phyloP scores from a whole-genome alignment of 2,888 invertebrate genomes.

The Aproaerema taeniolella region DNA sequence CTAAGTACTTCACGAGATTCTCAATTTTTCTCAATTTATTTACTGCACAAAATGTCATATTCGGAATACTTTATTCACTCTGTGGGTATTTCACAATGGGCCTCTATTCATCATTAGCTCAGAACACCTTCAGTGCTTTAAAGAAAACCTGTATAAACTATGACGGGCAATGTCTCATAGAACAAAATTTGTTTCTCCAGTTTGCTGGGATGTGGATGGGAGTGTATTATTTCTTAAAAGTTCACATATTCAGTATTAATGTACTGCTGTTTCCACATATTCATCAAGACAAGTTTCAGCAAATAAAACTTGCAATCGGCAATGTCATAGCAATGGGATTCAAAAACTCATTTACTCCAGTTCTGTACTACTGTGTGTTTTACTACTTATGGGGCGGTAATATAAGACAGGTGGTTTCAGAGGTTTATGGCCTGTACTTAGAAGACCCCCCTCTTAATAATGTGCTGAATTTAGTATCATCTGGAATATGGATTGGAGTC shows the following conservation, averaged over 20 bases:
- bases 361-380: slow-evolving; percentile 76
- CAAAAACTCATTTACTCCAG: slow-evolving; percentile 78
- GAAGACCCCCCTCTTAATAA: slow-evolving; percentile 72
- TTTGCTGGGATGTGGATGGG: slow-evolving; percentile 84
- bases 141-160: slow-evolving; percentile 61
- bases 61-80: slow-evolving; percentile 76
- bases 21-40: slow-evolving; percentile 80
- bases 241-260: slow-evolving; percentile 72
- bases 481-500: slow-evolving; percentile 77
- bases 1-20: slow-evolving; percentile 82
- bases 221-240: slow-evolving; percentile 73
- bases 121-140: slow-evolving; percentile 74
- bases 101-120: slow-evolving; percentile 81
- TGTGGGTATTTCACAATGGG: slow-evolving; percentile 83
- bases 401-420: slow-evolving; percentile 67
- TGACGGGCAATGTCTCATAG: slow-evolving; percentile 78
- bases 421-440: slow-evolving; percentile 71
- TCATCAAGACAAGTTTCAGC: slow-evolving; percentile 82
- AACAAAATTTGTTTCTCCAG: slow-evolving; percentile 82
- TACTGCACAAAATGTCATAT: slow-evolving; percentile 76
- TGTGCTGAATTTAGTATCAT: slow-evolving; percentile 58
- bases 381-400: slow-evolving; percentile 80
- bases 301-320: slow-evolving; percentile 78
- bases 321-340: slow-evolving; percentile 78
- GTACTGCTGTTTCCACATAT: slow-evolving; percentile 83